phyloP scores from a whole-genome alignment of 2,113 vertebrate genomes.

The Laticauda laticaudata region DNA sequence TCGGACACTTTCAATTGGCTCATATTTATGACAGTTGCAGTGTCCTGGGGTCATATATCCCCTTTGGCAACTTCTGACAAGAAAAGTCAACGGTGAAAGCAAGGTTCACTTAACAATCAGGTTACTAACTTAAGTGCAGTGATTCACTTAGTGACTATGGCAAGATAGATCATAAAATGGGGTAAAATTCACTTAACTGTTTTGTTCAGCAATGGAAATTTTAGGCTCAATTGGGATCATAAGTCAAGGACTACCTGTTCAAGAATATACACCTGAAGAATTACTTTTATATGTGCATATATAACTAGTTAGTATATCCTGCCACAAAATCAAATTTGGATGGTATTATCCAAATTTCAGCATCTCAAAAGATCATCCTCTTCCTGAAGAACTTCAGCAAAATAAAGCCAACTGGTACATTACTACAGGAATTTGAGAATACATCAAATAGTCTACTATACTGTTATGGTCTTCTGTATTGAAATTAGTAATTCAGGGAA shows the following conservation, averaged over 20 bases:
- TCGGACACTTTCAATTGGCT: not conserved
- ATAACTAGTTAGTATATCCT: not conserved
- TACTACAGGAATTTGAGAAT: rapidly evolving
- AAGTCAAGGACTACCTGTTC: not conserved
- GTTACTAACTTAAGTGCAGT: not conserved
- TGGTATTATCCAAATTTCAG: not conserved
- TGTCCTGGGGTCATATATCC: not conserved
- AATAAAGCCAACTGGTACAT: not conserved
- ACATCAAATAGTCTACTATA: rapidly evolving
- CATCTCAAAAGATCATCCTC: too few species aligned
- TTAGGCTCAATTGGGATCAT: not conserved
- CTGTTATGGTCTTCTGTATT: not conserved
- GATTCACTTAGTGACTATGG: not conserved
- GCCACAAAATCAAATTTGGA: not conserved
- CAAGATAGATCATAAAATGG: too few species aligned
- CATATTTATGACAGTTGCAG: not conserved
- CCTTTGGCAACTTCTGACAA: not conserved
- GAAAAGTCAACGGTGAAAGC: too few species aligned
- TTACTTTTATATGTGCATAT: not conserved
- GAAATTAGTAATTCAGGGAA: constrained; percentile 33
- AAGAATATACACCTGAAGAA: not conserved
- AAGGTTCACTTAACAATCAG: not conserved
- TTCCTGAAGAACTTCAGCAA: not conserved
- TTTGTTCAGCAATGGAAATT: too few species aligned
- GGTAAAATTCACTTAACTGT: too few species aligned